Conservation (phyloP, 1,140 invertebrate species). For the Drosophila insularis region DNA sequence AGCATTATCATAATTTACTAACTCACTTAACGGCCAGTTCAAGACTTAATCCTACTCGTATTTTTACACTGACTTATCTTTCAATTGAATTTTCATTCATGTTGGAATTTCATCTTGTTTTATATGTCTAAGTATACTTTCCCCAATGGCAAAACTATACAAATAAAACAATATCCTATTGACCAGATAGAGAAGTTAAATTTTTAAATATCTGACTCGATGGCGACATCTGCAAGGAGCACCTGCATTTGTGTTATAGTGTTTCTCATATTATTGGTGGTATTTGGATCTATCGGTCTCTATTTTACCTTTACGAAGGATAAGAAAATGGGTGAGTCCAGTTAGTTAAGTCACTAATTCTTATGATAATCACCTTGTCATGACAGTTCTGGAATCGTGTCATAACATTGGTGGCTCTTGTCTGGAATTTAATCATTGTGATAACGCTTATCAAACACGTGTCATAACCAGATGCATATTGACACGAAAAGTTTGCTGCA, state of each 20-base stretch:
- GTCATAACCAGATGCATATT: constrained; percentile 31
- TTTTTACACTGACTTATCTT: constrained; percentile 20
- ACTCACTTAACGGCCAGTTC: constrained; percentile 51
- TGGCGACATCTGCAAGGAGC: background rate
- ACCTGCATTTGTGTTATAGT: constrained; percentile 12
- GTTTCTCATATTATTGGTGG: background rate
- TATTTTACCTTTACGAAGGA: constrained; percentile 26
- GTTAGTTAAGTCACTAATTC: too few species aligned
- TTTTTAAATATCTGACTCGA: background rate
- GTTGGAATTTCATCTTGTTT: background rate
- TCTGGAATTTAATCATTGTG: constrained; percentile 23
- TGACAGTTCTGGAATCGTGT: constrained; percentile 35
- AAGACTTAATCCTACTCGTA: background rate
- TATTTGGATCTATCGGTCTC: background rate
- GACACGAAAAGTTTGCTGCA: constrained; percentile 44
- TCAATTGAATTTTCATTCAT: constrained; percentile 4
- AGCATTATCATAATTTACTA: constrained; percentile 73
- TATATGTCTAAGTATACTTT: background rate
- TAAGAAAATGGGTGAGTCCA: constrained; percentile 11
- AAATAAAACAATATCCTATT: background rate
- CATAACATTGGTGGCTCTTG: constrained; percentile 17
- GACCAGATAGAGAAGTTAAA: too few species aligned
- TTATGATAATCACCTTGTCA: background rate
- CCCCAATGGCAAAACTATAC: background rate
- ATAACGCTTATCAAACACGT: background rate